Percentiles rank a stretch among this genome's conserved stretches.
Conservation (phyloP, 2,113 vertebrate species). For the Dicentrarchus labrax region DNA sequence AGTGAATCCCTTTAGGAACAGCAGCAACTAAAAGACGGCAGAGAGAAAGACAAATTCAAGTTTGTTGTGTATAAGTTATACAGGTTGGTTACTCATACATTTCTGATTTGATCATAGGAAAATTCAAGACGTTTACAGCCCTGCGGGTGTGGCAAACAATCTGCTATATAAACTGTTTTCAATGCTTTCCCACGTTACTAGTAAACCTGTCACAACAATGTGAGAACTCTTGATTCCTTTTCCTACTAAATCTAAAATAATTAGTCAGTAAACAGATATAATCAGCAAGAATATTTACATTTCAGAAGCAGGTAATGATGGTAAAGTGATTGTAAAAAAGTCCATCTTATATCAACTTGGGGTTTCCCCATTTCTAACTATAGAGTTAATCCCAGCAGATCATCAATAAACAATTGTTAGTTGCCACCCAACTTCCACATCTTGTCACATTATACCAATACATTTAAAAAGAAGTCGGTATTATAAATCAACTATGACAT, state of each 20-base stretch:
- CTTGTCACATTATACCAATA: too few relatives aligned
- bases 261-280: not conserved
- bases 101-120: not conserved
- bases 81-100: not conserved
- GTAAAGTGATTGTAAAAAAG: too few relatives aligned
- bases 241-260: not conserved
- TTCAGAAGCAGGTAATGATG: too few relatives aligned
- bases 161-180: not conserved
- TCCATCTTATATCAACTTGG: too few relatives aligned
- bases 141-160: not conserved
- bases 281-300: too few relatives aligned
- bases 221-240: not conserved
- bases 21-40: constrained; percentile 88
- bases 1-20: constrained; percentile 98
- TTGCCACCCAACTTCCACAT: too few relatives aligned
- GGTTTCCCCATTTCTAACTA: too few relatives aligned
- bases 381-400: too few relatives aligned
- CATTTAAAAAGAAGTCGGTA: too few relatives aligned
- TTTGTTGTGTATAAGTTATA: not conserved
- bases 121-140: not conserved
- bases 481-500: too few relatives aligned
- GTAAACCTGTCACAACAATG: not conserved
- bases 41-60: not conserved
- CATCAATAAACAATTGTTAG: too few relatives aligned
- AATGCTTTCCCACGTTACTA: too few relatives aligned